Evolutionary conservation across 2,888 invertebrate genomes (phyloP).

Genomic region (Mactromeris polynyma): DNA sequence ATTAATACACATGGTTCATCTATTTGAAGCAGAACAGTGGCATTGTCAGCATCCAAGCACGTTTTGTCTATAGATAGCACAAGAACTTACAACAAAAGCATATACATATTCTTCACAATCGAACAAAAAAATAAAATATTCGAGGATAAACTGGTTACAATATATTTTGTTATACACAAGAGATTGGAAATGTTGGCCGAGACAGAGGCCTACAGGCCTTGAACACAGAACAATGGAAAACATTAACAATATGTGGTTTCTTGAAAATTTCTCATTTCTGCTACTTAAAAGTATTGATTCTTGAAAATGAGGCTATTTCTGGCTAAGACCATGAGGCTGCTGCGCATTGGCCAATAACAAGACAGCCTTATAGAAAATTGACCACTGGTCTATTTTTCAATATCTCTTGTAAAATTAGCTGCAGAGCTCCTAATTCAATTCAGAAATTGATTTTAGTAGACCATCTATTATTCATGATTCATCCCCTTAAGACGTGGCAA

Average conservation of each 20-base stretch:
- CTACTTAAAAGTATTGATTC: slow-evolving; percentile 48
- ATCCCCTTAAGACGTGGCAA: slow-evolving; percentile 61
- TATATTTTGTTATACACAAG: background rate
- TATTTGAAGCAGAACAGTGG: too few species aligned
- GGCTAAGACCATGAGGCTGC: background rate
- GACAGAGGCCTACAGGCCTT: slow-evolving; percentile 14
- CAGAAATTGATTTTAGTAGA: slow-evolving; percentile 68
- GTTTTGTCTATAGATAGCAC: background rate
- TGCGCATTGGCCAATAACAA: slow-evolving; percentile 29
- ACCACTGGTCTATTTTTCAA: slow-evolving; percentile 68
- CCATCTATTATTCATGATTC: slow-evolving; percentile 68
- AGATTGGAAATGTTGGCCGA: background rate
- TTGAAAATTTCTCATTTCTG: slow-evolving; percentile 30
- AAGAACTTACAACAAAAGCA: background rate
- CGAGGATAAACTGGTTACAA: background rate
- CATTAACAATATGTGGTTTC: slow-evolving; percentile 6
- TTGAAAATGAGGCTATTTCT: slow-evolving; percentile 31
- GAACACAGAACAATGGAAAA: background rate
- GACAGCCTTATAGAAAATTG: slow-evolving; percentile 65
- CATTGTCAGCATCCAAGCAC: too few species aligned
- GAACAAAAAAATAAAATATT: background rate
- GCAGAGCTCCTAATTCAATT: slow-evolving; percentile 65
- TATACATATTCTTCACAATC: background rate
- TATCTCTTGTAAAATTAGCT: slow-evolving; percentile 69
- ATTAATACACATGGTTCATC: too few species aligned